phyloP scores from a whole-genome alignment of 2,797 vertebrate species.

The Notoglanidium macrostoma region DNA sequence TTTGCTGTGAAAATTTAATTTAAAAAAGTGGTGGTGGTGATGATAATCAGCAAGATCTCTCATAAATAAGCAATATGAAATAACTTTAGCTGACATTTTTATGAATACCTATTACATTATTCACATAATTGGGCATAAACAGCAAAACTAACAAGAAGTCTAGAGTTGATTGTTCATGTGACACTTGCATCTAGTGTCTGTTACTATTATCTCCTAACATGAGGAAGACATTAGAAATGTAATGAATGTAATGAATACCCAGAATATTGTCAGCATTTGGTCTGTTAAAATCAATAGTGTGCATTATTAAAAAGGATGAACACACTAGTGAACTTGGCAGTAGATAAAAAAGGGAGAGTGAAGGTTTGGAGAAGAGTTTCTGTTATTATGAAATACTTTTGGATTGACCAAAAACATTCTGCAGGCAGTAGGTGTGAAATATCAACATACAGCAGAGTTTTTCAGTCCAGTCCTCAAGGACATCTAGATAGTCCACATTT shows the following conservation, averaged over 20 bases:
- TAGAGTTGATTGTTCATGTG: neutral
- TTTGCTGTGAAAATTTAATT: slow-evolving; percentile 8
- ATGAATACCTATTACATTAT: neutral
- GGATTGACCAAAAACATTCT: neutral
- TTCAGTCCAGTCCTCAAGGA: neutral
- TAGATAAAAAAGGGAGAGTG: neutral
- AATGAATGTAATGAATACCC: neutral
- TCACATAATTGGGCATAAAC: neutral
- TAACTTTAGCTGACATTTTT: neutral
- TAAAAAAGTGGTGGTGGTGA: neutral
- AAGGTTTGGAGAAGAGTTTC: neutral
- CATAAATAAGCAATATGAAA: neutral
- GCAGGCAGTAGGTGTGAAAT: neutral
- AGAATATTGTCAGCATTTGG: neutral
- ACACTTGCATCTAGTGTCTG: neutral
- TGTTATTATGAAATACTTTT: neutral
- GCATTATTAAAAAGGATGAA: neutral
- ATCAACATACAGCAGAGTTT: neutral
- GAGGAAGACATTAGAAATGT: neutral
- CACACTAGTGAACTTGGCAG: neutral
- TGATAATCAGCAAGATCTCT: neutral
- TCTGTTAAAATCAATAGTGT: neutral
- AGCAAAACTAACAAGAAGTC: neutral
- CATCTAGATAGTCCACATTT: neutral
- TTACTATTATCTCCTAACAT: neutral